A percentile compares a stretch with the other conserved stretches of the same genome.
phyloP scores from a whole-genome alignment of 1,140 invertebrate species.

The Popillia japonica region DNA sequence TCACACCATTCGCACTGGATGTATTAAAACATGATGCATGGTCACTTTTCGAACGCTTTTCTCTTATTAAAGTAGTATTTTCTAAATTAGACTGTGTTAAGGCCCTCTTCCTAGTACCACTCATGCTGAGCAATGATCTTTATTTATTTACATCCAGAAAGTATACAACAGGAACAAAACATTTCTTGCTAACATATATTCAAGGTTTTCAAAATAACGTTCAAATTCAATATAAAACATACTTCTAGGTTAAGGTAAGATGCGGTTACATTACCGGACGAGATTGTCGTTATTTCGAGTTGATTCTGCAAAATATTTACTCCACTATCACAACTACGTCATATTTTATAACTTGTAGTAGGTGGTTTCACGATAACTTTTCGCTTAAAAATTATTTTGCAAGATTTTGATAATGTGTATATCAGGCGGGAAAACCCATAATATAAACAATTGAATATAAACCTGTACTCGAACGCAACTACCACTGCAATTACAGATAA shows the following conservation, averaged over 20 bases:
- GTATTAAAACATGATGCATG: neutral
- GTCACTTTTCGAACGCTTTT: constrained; percentile 26
- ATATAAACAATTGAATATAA: too few relatives aligned
- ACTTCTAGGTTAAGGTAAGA: neutral
- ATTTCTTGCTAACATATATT: too few relatives aligned
- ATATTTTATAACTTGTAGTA: neutral
- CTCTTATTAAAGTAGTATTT: neutral
- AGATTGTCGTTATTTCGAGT: neutral
- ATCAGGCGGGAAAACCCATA: too few relatives aligned
- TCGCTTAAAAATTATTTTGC: neutral
- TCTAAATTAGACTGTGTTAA: constrained; percentile 16
- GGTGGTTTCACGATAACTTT: neutral
- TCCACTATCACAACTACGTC: neutral
- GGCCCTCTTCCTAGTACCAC: constrained; percentile 26
- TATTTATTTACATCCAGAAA: too few relatives aligned
- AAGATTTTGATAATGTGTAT: too few relatives aligned
- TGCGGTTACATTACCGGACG: neutral
- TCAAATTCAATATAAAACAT: neutral
- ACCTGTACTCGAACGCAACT: too few relatives aligned
- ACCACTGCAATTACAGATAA: too few relatives aligned
- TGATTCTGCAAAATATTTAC: neutral
- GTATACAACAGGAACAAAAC: too few relatives aligned
- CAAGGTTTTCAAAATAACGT: neutral
- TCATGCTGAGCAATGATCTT: neutral
- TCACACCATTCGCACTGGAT: neutral